Evolutionary conservation across 37 sponge, comb jelly and placozoan genomes (phyloP).

Genomic region (Cliona cf. orientalis): DNA sequence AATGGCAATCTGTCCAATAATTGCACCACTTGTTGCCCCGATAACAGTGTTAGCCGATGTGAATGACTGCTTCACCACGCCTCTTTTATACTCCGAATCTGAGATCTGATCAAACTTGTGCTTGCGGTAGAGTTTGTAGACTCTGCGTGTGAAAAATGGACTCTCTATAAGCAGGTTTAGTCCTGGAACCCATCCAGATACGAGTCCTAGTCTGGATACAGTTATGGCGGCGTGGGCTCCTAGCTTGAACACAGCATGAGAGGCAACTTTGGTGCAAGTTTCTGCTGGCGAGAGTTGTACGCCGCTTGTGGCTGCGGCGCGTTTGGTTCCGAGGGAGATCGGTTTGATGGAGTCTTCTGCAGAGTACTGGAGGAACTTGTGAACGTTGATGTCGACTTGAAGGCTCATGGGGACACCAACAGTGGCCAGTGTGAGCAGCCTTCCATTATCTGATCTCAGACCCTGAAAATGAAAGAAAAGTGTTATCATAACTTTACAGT

Average conservation of each 20-base stretch:
- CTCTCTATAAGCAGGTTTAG: slow-evolving; percentile 15
- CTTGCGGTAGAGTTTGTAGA: slow-evolving; percentile 44
- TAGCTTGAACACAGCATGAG: slow-evolving; percentile 18
- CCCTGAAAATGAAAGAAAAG: no score
- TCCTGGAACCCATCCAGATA: slow-evolving; percentile 14
- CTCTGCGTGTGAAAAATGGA: slow-evolving; percentile 1
- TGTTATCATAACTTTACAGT: no score
- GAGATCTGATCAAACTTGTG: slow-evolving; percentile 37
- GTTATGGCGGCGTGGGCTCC: slow-evolving; percentile 6
- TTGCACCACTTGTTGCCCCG: slow-evolving; percentile 34
- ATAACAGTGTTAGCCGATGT: slow-evolving; percentile 5
- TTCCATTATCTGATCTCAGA: no score
- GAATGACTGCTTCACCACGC: slow-evolving; percentile 12
- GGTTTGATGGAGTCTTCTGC: not conserved
- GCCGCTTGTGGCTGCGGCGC: not conserved
- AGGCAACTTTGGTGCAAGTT: slow-evolving; percentile 11
- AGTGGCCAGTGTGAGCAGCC: slow-evolving; percentile 16
- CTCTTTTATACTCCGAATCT: slow-evolving; percentile 24
- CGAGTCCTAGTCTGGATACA: slow-evolving; percentile 8
- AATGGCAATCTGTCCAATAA: slow-evolving; percentile 28
- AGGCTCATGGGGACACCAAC: slow-evolving; percentile 5
- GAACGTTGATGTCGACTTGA: slow-evolving; percentile 8
- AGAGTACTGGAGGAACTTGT: not conserved
- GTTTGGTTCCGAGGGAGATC: not conserved
- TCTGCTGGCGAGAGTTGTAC: not conserved